Evolutionary conservation across 2,113 vertebrate genomes (phyloP).

Genomic region (Brachirus orientalis): DNA sequence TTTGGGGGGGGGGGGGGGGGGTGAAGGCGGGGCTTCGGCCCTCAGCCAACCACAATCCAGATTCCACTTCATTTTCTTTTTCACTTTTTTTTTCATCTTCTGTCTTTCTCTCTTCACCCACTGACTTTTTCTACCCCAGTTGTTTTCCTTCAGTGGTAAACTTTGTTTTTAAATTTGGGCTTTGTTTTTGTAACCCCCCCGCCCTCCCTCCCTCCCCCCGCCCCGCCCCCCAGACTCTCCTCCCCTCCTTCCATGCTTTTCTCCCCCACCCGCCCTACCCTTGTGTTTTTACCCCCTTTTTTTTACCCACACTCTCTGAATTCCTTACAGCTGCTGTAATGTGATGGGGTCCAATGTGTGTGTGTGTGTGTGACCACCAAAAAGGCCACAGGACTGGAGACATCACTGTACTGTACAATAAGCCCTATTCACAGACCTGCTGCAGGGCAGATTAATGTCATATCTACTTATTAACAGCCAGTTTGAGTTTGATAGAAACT

Average conservation of each 20-base stretch:
- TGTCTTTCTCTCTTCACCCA: constrained; percentile 52
- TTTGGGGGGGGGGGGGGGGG: constrained; percentile 8
- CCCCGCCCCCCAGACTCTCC: constrained; percentile 56
- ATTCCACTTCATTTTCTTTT: constrained; percentile 54
- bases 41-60: constrained; percentile 68
- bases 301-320: constrained; percentile 66
- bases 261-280: constrained; percentile 7
- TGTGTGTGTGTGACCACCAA: constrained; percentile 62
- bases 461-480: constrained; percentile 38
- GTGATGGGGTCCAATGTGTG: constrained; percentile 65
- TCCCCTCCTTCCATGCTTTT: constrained; percentile 37
- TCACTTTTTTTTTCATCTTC: constrained; percentile 12
- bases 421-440: constrained; percentile 62
- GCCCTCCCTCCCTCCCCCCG: too few relatives aligned
- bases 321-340: constrained; percentile 77
- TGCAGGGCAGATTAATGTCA: constrained; percentile 62
- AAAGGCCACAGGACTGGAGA: constrained; percentile 70
- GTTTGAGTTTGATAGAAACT: constrained; percentile 38
- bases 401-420: constrained; percentile 74
- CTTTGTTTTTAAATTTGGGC: constrained; percentile 79
- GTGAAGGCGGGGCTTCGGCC: constrained; percentile 53
- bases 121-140: constrained; percentile 50
- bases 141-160: constrained; percentile 81
- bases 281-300: constrained; percentile 53
- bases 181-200: constrained; percentile 80